These are phyloP conservation scores for Parapsyche elsis DNA, from an alignment of 1,140 invertebrate species.

Conservation along the genomic window DNA sequence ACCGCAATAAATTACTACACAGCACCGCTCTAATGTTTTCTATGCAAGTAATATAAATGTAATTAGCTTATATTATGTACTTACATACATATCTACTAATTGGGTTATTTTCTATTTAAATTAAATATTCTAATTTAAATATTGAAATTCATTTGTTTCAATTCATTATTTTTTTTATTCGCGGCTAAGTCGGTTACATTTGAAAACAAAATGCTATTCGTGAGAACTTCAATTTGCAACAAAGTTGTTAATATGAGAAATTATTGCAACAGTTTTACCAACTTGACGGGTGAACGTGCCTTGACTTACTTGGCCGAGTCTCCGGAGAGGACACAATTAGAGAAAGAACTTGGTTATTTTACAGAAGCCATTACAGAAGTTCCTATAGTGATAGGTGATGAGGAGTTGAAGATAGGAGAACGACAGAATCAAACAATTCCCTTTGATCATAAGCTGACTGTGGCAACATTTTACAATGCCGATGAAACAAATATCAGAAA, in stretches of 20 bases:
- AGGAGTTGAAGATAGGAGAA: conserved; percentile 80
- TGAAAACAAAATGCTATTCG: too few relatives aligned
- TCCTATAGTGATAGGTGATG: conserved; percentile 88
- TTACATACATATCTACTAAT: too few relatives aligned
- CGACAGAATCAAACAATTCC: conserved; percentile 77
- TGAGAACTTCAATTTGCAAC: too few relatives aligned
- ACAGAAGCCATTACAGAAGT: conserved; percentile 76
- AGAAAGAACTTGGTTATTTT: conserved; percentile 74
- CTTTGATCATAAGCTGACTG: conserved; percentile 82
- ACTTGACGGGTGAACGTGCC: too few relatives aligned
- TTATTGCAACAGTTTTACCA: too few relatives aligned
- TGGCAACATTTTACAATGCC: conserved; percentile 90
- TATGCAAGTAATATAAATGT: not conserved
- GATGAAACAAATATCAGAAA: conserved; percentile 78
- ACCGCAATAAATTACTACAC: too few relatives aligned
- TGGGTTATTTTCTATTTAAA: not conserved
- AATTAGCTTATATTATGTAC: too few relatives aligned
- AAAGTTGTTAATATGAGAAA: too few relatives aligned
- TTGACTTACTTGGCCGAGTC: too few relatives aligned
- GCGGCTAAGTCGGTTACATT: too few relatives aligned
- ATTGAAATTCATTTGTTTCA: too few relatives aligned
- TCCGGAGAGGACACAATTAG: conserved; percentile 49
- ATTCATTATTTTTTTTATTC: too few relatives aligned
- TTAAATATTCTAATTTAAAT: not conserved
- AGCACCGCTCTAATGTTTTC: not conserved